Conservation (phyloP, 1,140 invertebrate genomes). For the Philopotamus ludificatus region DNA sequence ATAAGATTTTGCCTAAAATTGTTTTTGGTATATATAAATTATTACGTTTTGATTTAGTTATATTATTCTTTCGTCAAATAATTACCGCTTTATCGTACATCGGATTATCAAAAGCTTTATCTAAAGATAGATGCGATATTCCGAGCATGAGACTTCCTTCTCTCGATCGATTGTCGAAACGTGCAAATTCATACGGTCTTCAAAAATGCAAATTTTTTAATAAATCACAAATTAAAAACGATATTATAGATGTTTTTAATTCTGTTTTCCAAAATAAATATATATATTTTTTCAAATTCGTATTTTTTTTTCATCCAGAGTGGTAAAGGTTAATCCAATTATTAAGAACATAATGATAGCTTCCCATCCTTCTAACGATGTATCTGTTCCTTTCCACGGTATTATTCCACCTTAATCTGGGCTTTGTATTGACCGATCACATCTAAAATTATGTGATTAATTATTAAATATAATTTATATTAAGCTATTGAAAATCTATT, state of each 20-base stretch:
- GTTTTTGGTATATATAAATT: neutral
- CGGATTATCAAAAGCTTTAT: slow-evolving; percentile 37
- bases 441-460: too few species aligned
- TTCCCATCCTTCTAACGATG: slow-evolving; percentile 23
- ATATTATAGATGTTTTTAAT: too few species aligned
- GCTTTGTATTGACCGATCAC: too few species aligned
- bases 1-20: slow-evolving; percentile 11
- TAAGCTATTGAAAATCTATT: too few species aligned
- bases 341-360: slow-evolving; percentile 13
- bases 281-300: neutral
- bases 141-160: slow-evolving; percentile 35
- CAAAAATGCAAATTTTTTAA: too few species aligned
- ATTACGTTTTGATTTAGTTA: neutral
- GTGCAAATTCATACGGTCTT: slow-evolving; percentile 32
- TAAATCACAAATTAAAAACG: too few species aligned
- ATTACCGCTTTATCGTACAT: slow-evolving; percentile 29
- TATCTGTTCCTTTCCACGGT: slow-evolving; percentile 10
- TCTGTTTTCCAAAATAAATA: too few species aligned
- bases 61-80: too few species aligned
- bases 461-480: too few species aligned
- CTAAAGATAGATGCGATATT: slow-evolving; percentile 31
- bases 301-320: too few species aligned
- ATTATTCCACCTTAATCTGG: too few species aligned
- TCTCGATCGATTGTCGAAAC: slow-evolving; percentile 35
- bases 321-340: slow-evolving; percentile 25